These are phyloP conservation scores for Cherax quadricarinatus DNA, from an alignment of 1,140 invertebrate species.

Conservation along the genomic window DNA sequence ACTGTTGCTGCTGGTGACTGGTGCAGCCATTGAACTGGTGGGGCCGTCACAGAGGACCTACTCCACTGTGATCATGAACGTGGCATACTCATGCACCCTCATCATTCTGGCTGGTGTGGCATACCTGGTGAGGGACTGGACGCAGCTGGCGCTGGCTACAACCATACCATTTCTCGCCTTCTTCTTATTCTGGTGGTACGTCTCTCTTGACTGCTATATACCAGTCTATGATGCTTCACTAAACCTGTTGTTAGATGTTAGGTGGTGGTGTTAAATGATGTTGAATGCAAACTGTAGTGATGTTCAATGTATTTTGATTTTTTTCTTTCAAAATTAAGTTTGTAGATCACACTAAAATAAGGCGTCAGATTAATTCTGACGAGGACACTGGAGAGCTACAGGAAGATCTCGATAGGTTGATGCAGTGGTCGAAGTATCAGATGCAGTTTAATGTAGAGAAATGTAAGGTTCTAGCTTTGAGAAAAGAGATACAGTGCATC, in stretches of 20 bases:
- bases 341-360: too few species aligned
- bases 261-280: too few species aligned
- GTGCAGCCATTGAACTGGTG: constrained; percentile 89
- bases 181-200: constrained; percentile 82
- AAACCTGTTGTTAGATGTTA: too few species aligned
- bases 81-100: constrained; percentile 92
- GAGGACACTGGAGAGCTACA: too few species aligned
- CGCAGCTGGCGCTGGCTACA: constrained; percentile 84
- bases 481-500: too few species aligned
- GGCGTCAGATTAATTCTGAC: too few species aligned
- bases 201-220: not conserved
- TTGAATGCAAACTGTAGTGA: not conserved
- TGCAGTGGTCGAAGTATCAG: too few species aligned
- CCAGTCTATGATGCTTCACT: too few species aligned
- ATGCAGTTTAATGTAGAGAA: too few species aligned
- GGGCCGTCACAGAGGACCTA: constrained; percentile 93
- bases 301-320: not conserved
- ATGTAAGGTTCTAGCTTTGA: too few species aligned
- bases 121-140: constrained; percentile 90
- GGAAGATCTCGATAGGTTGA: too few species aligned
- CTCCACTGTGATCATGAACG: constrained; percentile 91
- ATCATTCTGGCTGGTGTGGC: constrained; percentile 88
- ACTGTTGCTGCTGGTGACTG: not conserved
- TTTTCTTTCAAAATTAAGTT: not conserved
- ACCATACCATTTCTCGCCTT: constrained; percentile 83